These are phyloP conservation scores for Pimephales promelas DNA, from an alignment of 2,113 vertebrate species.

Conservation along the genomic window DNA sequence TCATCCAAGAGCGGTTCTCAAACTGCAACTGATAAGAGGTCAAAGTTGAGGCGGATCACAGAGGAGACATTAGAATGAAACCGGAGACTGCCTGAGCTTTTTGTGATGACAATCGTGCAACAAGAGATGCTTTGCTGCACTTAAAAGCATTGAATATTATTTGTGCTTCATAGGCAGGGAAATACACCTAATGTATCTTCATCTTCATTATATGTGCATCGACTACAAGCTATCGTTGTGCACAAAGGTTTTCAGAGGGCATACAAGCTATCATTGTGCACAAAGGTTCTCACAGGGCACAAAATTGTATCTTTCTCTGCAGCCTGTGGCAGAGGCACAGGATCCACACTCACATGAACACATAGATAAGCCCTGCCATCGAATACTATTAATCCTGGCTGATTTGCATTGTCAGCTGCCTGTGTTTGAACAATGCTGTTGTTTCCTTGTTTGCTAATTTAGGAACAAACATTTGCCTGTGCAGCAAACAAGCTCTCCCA, in stretches of 20 bases:
- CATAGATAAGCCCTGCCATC: constrained; percentile 59
- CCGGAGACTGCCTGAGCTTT: neutral
- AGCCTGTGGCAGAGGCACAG: constrained; percentile 27
- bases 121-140: constrained; percentile 41
- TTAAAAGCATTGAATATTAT: constrained; percentile 55
- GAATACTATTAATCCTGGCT: constrained; percentile 74
- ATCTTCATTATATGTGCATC: constrained; percentile 47
- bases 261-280: neutral
- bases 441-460: constrained; percentile 96
- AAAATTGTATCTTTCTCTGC: constrained; percentile 52
- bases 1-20: constrained; percentile 11
- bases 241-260: neutral
- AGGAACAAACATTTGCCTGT: constrained; percentile 99
- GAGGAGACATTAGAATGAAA: constrained; percentile 47
- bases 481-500: constrained; percentile 91
- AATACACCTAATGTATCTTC: constrained; percentile 47
- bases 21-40: constrained; percentile 30
- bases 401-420: constrained; percentile 80
- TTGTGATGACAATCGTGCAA: constrained; percentile 43
- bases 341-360: constrained; percentile 15
- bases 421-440: constrained; percentile 90
- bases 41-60: constrained; percentile 20
- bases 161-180: constrained; percentile 43
- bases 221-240: neutral
- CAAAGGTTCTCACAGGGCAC: neutral